phyloP scores from a whole-genome alignment of 2,113 vertebrate species.

The Myxocyprinus asiaticus region DNA sequence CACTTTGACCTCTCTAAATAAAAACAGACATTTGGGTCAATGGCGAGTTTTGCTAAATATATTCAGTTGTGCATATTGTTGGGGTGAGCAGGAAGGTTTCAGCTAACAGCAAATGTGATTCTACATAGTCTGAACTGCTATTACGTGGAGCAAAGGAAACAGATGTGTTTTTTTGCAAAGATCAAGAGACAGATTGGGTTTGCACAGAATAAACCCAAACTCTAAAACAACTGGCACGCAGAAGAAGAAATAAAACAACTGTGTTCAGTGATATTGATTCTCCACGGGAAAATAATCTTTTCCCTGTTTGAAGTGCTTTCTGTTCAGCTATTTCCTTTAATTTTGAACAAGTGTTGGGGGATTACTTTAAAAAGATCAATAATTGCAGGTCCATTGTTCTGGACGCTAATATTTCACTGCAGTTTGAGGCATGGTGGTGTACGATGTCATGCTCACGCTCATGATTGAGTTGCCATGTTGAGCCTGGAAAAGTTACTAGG shows the following conservation, averaged over 20 bases:
- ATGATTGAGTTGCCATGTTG: constrained; percentile 30
- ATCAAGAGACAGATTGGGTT: constrained; percentile 47
- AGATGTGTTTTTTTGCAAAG: constrained; percentile 48
- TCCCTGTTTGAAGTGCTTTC: constrained; percentile 23
- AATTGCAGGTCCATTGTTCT: constrained; percentile 53
- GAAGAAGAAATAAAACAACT: not conserved
- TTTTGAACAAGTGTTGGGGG: constrained; percentile 37
- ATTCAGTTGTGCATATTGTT: constrained; percentile 4
- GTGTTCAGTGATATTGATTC: constrained; percentile 49
- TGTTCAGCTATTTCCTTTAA: constrained; percentile 46
- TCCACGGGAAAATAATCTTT: constrained; percentile 35
- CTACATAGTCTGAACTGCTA: constrained; percentile 4
- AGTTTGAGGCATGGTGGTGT: constrained; percentile 18
- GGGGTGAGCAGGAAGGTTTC: not conserved
- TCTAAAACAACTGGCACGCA: constrained; percentile 25
- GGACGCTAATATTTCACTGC: constrained; percentile 45
- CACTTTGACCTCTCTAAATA: constrained; percentile 29
- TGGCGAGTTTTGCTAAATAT: constrained; percentile 32
- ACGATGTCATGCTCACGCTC: constrained; percentile 25
- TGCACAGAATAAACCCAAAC: constrained; percentile 30
- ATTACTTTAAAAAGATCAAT: constrained; percentile 51
- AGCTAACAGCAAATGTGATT: constrained; percentile 29
- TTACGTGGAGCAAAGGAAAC: constrained; percentile 33
- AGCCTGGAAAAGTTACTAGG: constrained; percentile 78
- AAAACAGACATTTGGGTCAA: constrained; percentile 21